Conservation (phyloP, 30 jellyfish, hydroid and myxozoan genomes). For the Aurelia coerulea region DNA sequence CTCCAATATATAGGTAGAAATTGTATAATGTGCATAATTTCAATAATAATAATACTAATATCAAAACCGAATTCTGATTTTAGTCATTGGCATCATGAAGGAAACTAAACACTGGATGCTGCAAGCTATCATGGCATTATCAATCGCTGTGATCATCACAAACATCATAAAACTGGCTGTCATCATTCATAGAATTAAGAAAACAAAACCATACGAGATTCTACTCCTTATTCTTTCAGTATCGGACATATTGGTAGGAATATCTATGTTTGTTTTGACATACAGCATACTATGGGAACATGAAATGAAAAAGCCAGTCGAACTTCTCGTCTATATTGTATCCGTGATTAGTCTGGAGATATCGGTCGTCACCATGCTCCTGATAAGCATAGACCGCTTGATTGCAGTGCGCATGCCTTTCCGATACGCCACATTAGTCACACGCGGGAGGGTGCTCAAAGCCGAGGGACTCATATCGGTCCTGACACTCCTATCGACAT, state of each 20-base stretch:
- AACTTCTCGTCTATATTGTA: not conserved
- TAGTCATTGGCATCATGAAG: no score
- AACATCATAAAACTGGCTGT: slow-evolving; percentile 1
- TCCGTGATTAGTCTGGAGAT: not conserved
- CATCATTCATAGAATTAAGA: not conserved
- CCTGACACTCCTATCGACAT: not conserved
- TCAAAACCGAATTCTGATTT: no score
- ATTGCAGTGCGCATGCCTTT: slow-evolving; percentile 27
- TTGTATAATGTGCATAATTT: no score
- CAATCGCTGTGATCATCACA: not conserved
- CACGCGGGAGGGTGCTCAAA: slow-evolving; percentile 2
- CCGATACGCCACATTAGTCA: slow-evolving; percentile 11
- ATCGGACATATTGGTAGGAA: slow-evolving; percentile 14
- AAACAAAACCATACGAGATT: slow-evolving; percentile 23
- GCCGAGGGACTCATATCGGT: slow-evolving; percentile 2
- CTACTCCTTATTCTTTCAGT: slow-evolving; percentile 32
- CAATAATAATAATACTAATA: no score
- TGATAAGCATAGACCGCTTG: slow-evolving; percentile 31
- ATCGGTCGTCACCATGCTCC: slow-evolving; percentile 26
- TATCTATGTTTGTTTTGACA: not conserved
- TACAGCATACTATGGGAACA: not conserved
- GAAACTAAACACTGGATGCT: no score
- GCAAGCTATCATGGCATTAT: not conserved
- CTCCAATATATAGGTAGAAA: no score
- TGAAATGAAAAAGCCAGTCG: not conserved